Base-by-base conservation (phyloP, 2,113 vertebrate genomes). In the Desmodus rotundus region DNA sequence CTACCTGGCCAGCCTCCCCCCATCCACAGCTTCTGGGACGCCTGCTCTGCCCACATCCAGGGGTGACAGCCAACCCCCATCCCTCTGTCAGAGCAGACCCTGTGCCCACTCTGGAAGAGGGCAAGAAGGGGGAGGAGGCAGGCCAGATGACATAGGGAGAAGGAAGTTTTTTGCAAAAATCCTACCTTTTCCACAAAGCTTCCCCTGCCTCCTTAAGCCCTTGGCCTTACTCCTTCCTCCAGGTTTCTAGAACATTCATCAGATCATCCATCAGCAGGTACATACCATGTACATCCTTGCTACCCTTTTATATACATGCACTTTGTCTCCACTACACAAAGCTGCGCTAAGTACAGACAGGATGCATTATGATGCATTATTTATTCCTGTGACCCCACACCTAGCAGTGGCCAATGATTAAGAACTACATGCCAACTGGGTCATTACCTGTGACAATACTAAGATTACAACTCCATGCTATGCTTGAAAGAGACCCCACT, bases 1-100 rank as follows among this genome's bases (percentile, higher is more conserved):
- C 95, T 72, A 88, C 88, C 96, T 95, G 93, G 70, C 31, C 24
- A 43, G 58, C n/a, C 93, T 82, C 93, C 96, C 81, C 85, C 38
- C 88, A n/a, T 12, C 65, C 5, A 3, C 31, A 14, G 80, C 74
- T 96, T 90, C 97, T 56, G 0, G 93, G 36, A 93, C 74, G 70
- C 72, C n/a, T 82, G 45, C 8, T 54, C 77, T 56, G 45, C 93
- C 88, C 91, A 94, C 76, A 2, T 14, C 17, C 47, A 54, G 76
- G 65, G 68, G 36, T 26, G 9, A 94, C 9, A 68, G 85, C 89
- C 89, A 85, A 26, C 14, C 72, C 45, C 45, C 10, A 20, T 3
- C n/a, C 80, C 74, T n/a, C 50, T 1, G 1, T 72, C 74, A 82
- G 4, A n/a, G 45, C n/a, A 36, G 13, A 74, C 26, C 33, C 2